A percentile compares a stretch with the other conserved stretches of the same genome.
Conservation (phyloP, 2,113 vertebrate genomes). For the Verasper variegatus region DNA sequence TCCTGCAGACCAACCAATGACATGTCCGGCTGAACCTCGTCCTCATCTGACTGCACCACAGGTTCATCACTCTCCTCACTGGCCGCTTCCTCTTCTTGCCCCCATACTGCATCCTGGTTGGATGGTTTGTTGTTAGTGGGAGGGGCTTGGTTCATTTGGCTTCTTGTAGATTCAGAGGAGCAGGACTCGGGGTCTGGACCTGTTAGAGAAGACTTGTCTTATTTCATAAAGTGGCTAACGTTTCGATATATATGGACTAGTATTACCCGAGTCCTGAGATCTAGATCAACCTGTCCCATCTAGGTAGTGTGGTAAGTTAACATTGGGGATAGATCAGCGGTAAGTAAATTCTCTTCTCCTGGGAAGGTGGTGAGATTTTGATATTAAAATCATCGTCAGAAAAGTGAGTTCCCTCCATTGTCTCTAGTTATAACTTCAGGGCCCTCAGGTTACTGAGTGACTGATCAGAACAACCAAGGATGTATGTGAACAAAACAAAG, state of each 20-base stretch:
- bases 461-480: too few relatives aligned
- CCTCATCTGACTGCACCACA: slow-evolving; percentile 90
- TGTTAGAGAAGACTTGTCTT: slow-evolving; percentile 62
- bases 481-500: too few relatives aligned
- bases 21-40: slow-evolving; percentile 90
- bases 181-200: slow-evolving; percentile 78
- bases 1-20: slow-evolving; percentile 79
- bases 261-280: too few relatives aligned
- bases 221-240: background rate
- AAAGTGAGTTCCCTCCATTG: too few relatives aligned
- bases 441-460: too few relatives aligned
- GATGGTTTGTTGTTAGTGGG: slow-evolving; percentile 64
- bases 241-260: background rate
- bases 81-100: slow-evolving; percentile 55
- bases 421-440: too few relatives aligned
- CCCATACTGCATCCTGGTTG: slow-evolving; percentile 56
- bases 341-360: too few relatives aligned
- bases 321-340: too few relatives aligned
- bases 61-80: slow-evolving; percentile 81
- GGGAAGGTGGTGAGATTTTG: too few relatives aligned
- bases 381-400: too few relatives aligned
- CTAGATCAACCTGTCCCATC: too few relatives aligned
- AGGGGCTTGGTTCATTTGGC: slow-evolving; percentile 54
- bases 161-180: slow-evolving; percentile 79
- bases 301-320: too few relatives aligned